These are phyloP conservation scores for Teleogryllus occipitalis DNA, from an alignment of 1,140 invertebrate genomes.

Conservation along the genomic window DNA sequence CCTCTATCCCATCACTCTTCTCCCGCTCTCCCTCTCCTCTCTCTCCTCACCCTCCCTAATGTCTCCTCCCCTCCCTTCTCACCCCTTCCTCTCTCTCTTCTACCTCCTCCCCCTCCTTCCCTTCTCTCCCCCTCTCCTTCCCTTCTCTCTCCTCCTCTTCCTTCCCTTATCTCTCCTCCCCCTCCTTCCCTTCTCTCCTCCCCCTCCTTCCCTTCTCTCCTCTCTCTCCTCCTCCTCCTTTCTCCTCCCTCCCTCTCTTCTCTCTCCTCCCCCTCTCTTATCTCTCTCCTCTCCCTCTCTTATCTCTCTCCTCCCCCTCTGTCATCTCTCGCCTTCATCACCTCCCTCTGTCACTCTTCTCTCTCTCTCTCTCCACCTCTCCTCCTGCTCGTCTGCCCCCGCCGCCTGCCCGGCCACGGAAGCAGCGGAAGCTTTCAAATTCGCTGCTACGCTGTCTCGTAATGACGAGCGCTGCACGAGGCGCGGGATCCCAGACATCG, in stretches of 20 bases:
- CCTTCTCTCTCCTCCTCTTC: neutral
- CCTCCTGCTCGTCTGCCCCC: neutral
- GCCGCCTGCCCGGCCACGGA: neutral
- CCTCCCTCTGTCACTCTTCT: neutral
- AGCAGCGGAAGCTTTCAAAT: too few relatives aligned
- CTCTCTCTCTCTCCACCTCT: neutral
- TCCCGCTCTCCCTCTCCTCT: neutral
- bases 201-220: neutral
- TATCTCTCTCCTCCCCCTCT: neutral
- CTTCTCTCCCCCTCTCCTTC: neutral
- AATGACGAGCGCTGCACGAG: too few relatives aligned
- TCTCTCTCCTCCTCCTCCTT: neutral
- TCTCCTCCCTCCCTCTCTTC: neutral
- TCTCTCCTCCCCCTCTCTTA: neutral
- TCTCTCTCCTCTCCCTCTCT: too few relatives aligned
- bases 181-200: neutral
- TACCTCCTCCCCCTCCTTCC: neutral
- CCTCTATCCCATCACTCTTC: neutral
- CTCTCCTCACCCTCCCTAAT: neutral
- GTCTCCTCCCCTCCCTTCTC: too few relatives aligned
- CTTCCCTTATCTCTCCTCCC: neutral
- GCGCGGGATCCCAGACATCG: too few relatives aligned
- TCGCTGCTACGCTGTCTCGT: too few relatives aligned
- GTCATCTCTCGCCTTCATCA: neutral
- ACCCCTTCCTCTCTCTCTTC: neutral